phyloP scores from a whole-genome alignment of 2,113 vertebrate species.

The Cyrtonyx montezumae region DNA sequence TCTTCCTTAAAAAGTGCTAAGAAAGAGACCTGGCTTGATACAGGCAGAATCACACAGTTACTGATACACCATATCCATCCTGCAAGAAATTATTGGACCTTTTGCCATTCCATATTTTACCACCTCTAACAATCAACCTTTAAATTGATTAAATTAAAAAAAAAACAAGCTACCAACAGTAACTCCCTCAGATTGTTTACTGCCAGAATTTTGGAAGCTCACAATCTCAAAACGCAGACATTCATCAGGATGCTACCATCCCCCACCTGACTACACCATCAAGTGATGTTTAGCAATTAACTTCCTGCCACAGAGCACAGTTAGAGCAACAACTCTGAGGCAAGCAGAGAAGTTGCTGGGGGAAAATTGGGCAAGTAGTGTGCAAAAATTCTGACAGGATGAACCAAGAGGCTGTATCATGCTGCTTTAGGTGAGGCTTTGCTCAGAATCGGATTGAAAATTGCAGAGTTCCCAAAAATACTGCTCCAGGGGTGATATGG shows the following conservation, averaged over 20 bases:
- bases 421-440: not conserved
- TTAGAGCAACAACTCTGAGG: rapidly evolving
- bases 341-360: not conserved
- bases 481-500: not conserved
- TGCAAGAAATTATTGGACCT: not conserved
- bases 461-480: not conserved
- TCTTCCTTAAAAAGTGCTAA: not conserved
- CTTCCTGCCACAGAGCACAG: conserved; percentile 32
- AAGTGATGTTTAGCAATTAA: not conserved
- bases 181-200: not conserved
- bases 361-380: not conserved
- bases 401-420: not conserved
- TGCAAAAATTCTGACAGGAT: not conserved
- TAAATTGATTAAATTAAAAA: not conserved
- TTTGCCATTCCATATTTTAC: not conserved
- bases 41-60: not conserved
- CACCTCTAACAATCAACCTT: not conserved
- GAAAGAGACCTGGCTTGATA: not conserved
- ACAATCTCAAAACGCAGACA: not conserved
- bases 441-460: not conserved
- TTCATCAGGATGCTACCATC: not conserved
- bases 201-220: not conserved
- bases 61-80: not conserved
- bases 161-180: not conserved
- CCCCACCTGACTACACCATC: not conserved